Base-by-base conservation (phyloP, 2,797 vertebrate species). In the Phalanger gymnotis region DNA sequence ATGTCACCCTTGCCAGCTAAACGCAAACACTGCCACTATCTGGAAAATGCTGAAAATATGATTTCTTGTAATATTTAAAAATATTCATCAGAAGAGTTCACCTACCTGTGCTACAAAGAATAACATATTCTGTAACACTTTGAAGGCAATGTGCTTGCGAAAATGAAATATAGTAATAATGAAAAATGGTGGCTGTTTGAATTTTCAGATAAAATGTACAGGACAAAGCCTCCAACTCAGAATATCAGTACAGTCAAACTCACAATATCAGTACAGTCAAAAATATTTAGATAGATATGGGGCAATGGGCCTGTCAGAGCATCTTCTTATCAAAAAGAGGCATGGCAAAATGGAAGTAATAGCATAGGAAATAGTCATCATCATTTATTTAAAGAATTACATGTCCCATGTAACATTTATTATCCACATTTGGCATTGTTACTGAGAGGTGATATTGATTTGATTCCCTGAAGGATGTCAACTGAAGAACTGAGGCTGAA, bases 201-300 rank as follows among this genome's bases (percentile, higher is more conserved):
- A 90, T 96, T 97, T 97, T 98, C 98, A 98, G 96, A 98, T 97
- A 97, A 98, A 98, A 98, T 98, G 97, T 98, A 98, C 98, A 97
- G 95, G 97, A 96, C 97, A 96, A 96, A 97, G 96, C 96, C 96
- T 98, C 98, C 95, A 98, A 95, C 96, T 96, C 97, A 94, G 95
- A 97, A 96, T n/a, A n/a, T n/a, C n/a, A n/a, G n/a, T n/a, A 98
- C 97, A 97, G 97, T 92, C 96, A 92, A 96, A 95, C 95, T 97
- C 96, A 96, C 90, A 98, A 96, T 96, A 96, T 98, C 97, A 98
- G 93, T 93, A 96, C 0, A 96, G 97, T 96, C 97, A 97, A 98
- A 98, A 98, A 96, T 98, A 98, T 98, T 98, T 98, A 98, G 97
- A 96, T 93, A 95, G 93, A 92, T 98, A 91, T 96, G 97, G 97